Percentiles rank a stretch among this genome's conserved stretches.
Evolutionary conservation across 2,797 vertebrate genomes (phyloP).

Genomic region (Scarus forsteni): DNA sequence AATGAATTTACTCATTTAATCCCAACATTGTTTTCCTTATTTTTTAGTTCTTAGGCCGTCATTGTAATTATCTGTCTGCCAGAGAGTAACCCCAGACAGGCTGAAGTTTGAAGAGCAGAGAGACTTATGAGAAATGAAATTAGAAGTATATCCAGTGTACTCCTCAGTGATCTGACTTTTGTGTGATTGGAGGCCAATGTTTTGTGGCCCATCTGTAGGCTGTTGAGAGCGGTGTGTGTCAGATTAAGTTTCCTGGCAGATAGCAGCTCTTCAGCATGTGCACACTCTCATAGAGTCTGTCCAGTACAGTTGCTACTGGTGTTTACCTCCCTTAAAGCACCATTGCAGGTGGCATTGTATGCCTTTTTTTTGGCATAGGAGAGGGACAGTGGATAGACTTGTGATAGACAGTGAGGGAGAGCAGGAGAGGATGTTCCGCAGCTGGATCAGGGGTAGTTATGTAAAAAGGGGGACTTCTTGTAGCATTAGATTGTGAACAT

Average conservation of each 20-base stretch:
- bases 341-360: background rate
- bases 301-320: slow-evolving; percentile 46
- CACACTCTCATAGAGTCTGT: slow-evolving; percentile 2
- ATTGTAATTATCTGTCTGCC: slow-evolving; percentile 12
- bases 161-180: slow-evolving; percentile 16
- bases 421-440: too few species aligned
- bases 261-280: slow-evolving; percentile 14
- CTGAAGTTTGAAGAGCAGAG: slow-evolving; percentile 22
- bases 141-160: slow-evolving; percentile 10
- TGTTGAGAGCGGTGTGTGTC: slow-evolving; percentile 35
- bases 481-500: too few species aligned
- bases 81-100: slow-evolving; percentile 15
- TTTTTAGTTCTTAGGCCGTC: slow-evolving; percentile 10
- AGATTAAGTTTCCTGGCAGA: slow-evolving; percentile 42
- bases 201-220: slow-evolving; percentile 43
- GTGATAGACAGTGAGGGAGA: too few species aligned
- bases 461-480: too few species aligned
- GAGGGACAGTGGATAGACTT: too few species aligned
- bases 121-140: slow-evolving; percentile 27
- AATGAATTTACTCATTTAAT: slow-evolving; percentile 22
- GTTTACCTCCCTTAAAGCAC: background rate
- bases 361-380: too few species aligned
- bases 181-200: slow-evolving; percentile 24
- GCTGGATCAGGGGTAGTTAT: too few species aligned
- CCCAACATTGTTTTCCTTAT: slow-evolving; percentile 26